Evolutionary conservation across 1,140 invertebrate genomes (phyloP), one percentile per base, ranked within the genome.

Genomic region (Onthophagus taurus): DNA sequence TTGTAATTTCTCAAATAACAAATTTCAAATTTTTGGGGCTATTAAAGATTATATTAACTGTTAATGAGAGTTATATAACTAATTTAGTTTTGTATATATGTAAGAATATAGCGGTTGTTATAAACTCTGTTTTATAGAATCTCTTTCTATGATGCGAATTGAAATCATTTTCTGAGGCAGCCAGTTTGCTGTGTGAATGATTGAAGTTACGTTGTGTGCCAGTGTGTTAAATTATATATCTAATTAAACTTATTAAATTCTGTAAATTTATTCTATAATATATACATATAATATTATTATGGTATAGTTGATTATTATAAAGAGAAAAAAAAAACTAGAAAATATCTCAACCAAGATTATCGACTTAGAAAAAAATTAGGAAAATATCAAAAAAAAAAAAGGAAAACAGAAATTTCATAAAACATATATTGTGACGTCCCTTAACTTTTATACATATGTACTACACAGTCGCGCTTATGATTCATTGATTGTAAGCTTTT

Each of bases 241-340:
- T 41, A 21, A 26, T 41, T 53, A 57, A 59, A 55, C 57, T 59
- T 60, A 60, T 60, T 51, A 38, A 57, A 57, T 55, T 60, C 58
- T 62, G 60, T 60, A 62, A 59, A 62, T 60, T 62, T 60, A 59
- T 55, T 62, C 58, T 60, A 59, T 50, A 56, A 55, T 57, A 59
- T 59, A 60, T 58, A 60, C 57, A 60, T 59, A 60, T 52, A 60
- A 58, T 54, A 59, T 50, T 60, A 60, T 55, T 54, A 58, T 49
- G 54, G 53, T 53, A 58, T 60, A 60, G 58, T 60, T 60, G 54
- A 60, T 58, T 60, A 36, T 37, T 37, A 37, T 37, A 37, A 37
- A n/a, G n/a, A n/a, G n/a, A n/a, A n/a, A n/a, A n/a, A n/a, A n/a
- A n/a, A n/a, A n/a, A 57, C 49, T 60, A 58, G 54, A 44, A 52